A percentile compares a stretch with the other conserved stretches of the same genome.
phyloP scores from a whole-genome alignment of 2,888 invertebrate species.

The Physocephala rufipes region DNA sequence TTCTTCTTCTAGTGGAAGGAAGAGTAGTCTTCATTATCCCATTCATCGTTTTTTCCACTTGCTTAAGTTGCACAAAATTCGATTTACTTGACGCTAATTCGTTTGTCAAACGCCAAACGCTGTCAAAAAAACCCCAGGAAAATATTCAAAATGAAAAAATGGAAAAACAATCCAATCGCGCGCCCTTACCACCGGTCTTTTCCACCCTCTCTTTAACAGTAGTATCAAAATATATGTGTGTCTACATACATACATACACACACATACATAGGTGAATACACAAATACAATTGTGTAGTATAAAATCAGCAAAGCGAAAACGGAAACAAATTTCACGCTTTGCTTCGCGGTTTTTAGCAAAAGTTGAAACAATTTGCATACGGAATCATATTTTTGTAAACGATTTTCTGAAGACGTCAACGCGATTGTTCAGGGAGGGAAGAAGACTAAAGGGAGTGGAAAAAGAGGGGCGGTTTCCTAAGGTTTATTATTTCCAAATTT shows the following conservation, averaged over 20 bases:
- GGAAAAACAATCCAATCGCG: slow-evolving; percentile 15
- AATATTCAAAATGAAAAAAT: slow-evolving; percentile 33
- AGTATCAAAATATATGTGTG: background rate
- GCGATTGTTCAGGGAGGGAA: background rate
- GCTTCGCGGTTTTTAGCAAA: slow-evolving; percentile 55
- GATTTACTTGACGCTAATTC: slow-evolving; percentile 50
- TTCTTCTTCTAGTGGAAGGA: background rate
- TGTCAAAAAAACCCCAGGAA: slow-evolving; percentile 42
- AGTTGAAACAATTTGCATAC: slow-evolving; percentile 55
- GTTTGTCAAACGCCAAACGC: slow-evolving; percentile 48
- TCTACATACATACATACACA: background rate
- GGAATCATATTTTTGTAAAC: slow-evolving; percentile 45
- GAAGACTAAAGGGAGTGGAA: background rate
- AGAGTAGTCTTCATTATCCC: background rate
- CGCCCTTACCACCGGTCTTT: background rate
- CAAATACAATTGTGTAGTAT: slow-evolving; percentile 19
- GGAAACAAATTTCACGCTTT: slow-evolving; percentile 64
- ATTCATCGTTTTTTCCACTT: slow-evolving; percentile 40
- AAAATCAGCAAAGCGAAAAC: slow-evolving; percentile 28
- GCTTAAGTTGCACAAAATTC: slow-evolving; percentile 42
- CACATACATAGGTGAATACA: background rate
- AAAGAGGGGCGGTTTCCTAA: no score
- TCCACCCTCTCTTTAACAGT: background rate
- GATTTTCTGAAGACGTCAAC: slow-evolving; percentile 8
- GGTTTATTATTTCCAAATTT: no score